phyloP scores from a whole-genome alignment of 2,113 vertebrate species.

The Coptodon rendalli region DNA sequence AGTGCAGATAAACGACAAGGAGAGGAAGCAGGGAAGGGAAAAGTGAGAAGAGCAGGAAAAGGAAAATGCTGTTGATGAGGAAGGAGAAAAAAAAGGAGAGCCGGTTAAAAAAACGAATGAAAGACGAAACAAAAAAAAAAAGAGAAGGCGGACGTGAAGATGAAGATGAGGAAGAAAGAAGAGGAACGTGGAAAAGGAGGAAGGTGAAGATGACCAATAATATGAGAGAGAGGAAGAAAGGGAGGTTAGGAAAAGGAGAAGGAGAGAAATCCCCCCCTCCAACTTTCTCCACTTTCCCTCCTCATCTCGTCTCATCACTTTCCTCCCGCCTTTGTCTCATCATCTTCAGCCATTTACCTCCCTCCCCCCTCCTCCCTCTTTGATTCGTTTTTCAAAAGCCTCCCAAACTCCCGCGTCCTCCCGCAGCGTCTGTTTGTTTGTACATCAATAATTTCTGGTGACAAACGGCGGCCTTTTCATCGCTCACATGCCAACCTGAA shows the following conservation, averaged over 20 bases:
- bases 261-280: neutral
- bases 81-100: neutral
- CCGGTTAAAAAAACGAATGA: neutral
- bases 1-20: neutral
- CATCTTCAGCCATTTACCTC: neutral
- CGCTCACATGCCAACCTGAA: constrained; percentile 33
- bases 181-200: neutral
- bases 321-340: constrained; percentile 14
- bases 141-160: neutral
- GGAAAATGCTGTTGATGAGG: neutral
- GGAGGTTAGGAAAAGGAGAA: neutral
- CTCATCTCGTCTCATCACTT: neutral
- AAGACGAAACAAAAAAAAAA: too few species aligned
- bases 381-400: constrained; percentile 29
- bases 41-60: neutral
- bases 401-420: constrained; percentile 26
- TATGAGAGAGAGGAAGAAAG: neutral
- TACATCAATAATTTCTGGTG: constrained; percentile 50
- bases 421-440: constrained; percentile 48
- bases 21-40: neutral
- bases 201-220: neutral
- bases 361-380: neutral
- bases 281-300: neutral
- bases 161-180: neutral
- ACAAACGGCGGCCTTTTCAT: constrained; percentile 37